Evolutionary conservation across 2,888 invertebrate species (phyloP).

Genomic region (Ptycholaimellus sp.): DNA sequence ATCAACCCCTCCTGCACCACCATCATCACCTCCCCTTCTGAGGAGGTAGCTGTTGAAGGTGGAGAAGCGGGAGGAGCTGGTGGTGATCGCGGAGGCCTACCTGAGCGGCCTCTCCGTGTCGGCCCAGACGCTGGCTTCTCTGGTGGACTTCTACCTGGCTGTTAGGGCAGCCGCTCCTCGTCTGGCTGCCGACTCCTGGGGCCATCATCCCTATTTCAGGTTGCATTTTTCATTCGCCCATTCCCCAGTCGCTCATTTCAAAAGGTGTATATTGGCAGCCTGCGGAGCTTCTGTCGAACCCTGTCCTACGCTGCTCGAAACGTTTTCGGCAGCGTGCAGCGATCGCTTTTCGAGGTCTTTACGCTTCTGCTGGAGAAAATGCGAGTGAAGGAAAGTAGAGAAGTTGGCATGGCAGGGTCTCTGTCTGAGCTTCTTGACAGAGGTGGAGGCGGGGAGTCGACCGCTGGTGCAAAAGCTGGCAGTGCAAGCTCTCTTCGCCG

Average conservation of each 20-base stretch:
- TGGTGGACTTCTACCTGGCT: conserved; percentile 60
- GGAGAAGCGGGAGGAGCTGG: conserved; percentile 50
- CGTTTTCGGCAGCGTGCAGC: conserved; percentile 50
- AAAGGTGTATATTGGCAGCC: conserved; percentile 32
- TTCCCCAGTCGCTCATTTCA: too few species aligned
- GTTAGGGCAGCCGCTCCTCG: conserved; percentile 45
- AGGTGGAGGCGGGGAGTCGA: conserved; percentile 64
- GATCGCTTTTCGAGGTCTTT: conserved; percentile 65
- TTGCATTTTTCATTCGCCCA: too few species aligned
- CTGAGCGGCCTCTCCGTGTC: conserved; percentile 50
- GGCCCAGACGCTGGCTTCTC: conserved; percentile 43
- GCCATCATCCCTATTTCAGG: conserved; percentile 62
- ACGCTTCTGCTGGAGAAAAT: too few species aligned
- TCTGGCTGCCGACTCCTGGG: conserved; percentile 57
- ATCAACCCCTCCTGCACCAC: too few species aligned
- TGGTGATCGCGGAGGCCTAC: conserved; percentile 46
- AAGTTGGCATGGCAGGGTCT: conserved; percentile 47
- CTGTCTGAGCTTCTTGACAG: conserved; percentile 66
- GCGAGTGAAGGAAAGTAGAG: too few species aligned
- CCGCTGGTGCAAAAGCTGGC: conserved; percentile 52
- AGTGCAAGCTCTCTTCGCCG: conserved; percentile 26
- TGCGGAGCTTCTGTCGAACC: conserved; percentile 77
- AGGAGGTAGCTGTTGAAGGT: too few species aligned
- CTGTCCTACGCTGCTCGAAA: conserved; percentile 57
- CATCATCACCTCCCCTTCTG: too few species aligned